Percentiles rank a stretch among this genome's conserved stretches.
Evolutionary conservation across 2,113 vertebrate species (phyloP).

Genomic region (Gopherus evgoodei): DNA sequence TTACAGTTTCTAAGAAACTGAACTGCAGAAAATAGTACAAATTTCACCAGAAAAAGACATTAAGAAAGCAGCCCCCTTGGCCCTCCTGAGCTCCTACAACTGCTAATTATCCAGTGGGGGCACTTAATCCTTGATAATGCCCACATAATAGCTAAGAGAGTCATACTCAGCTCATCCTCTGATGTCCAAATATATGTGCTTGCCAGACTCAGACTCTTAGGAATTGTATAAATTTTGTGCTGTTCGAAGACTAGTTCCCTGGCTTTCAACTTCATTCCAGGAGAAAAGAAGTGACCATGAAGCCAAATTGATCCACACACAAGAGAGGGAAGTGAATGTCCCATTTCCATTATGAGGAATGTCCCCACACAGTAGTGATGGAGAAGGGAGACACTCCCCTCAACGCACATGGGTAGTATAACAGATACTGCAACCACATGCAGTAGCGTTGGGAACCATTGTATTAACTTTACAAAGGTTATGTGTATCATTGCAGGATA

Average conservation of each 20-base stretch:
- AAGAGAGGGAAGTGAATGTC: background rate
- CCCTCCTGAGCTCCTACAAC: background rate
- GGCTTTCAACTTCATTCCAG: background rate
- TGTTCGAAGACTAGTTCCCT: background rate
- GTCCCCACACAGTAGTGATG: background rate
- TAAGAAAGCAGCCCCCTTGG: background rate
- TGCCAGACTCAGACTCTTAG: background rate
- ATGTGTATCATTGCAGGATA: background rate
- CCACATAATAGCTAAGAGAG: background rate
- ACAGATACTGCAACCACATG: background rate
- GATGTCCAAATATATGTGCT: background rate
- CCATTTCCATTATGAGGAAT: background rate
- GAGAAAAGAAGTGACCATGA: background rate
- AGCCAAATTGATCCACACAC: background rate
- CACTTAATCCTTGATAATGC: background rate
- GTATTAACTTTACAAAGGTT: background rate
- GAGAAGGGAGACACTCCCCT: background rate
- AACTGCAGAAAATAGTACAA: background rate
- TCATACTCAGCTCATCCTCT: background rate
- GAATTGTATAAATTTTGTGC: background rate
- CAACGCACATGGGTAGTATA: background rate
- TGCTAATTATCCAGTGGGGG: background rate
- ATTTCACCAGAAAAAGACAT: background rate
- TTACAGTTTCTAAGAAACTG: background rate
- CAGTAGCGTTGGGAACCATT: background rate